A percentile compares a stretch with the other conserved stretches of the same genome.
Conservation (phyloP, 1,140 invertebrate genomes). For the Palaemon carinicauda region DNA sequence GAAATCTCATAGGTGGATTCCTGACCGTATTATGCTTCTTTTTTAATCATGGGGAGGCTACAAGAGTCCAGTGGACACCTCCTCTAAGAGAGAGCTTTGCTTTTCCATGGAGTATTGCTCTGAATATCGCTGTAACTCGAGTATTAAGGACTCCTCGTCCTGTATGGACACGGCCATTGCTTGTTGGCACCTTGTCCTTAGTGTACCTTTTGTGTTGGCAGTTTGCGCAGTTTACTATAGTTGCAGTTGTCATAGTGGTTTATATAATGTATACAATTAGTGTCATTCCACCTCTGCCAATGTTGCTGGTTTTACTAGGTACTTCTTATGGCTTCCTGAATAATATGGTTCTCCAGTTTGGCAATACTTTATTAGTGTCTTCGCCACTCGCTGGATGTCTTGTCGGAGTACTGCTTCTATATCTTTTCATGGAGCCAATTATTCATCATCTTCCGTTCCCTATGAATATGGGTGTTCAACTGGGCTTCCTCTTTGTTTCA, state of each 20-base stretch:
- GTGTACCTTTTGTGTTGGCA: slow-evolving; percentile 74
- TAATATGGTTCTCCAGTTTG: slow-evolving; percentile 70
- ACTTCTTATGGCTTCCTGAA: slow-evolving; percentile 65
- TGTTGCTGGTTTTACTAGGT: slow-evolving; percentile 51
- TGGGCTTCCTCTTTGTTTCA: slow-evolving; percentile 62
- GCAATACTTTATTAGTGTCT: slow-evolving; percentile 74
- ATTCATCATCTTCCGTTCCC: slow-evolving; percentile 62
- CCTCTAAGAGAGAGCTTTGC: slow-evolving; percentile 84
- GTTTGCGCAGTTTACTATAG: slow-evolving; percentile 81
- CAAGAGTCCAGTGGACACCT: slow-evolving; percentile 83
- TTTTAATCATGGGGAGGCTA: slow-evolving; percentile 80
- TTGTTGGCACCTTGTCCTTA: slow-evolving; percentile 61
- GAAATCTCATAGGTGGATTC: slow-evolving; percentile 75
- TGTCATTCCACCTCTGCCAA: slow-evolving; percentile 42
- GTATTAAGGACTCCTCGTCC: slow-evolving; percentile 60
- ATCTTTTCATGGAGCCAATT: slow-evolving; percentile 64
- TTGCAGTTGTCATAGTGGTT: slow-evolving; percentile 71
- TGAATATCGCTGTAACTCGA: slow-evolving; percentile 62
- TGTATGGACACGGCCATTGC: slow-evolving; percentile 44
- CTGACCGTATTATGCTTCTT: slow-evolving; percentile 76
- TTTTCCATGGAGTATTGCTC: slow-evolving; percentile 73
- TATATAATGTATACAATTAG: slow-evolving; percentile 56
- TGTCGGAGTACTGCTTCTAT: slow-evolving; percentile 62
- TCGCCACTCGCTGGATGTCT: slow-evolving; percentile 72
- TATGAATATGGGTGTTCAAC: slow-evolving; percentile 63